phyloP scores from a whole-genome alignment of 2,113 vertebrate genomes.

The Sceloporus tristichus region DNA sequence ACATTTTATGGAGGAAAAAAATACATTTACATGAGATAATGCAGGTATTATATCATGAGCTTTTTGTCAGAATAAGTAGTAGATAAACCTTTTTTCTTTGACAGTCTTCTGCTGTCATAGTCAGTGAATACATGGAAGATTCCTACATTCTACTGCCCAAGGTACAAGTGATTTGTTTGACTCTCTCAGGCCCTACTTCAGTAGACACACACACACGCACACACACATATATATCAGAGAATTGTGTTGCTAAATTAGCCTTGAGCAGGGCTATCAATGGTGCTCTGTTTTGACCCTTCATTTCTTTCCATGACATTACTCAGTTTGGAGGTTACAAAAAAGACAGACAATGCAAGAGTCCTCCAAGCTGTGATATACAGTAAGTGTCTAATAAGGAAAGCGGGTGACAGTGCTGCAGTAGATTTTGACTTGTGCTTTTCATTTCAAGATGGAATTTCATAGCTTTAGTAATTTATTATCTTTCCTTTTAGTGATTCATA shows the following conservation, averaged over 20 bases:
- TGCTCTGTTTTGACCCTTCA: slow-evolving; percentile 70
- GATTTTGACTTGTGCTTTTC: slow-evolving; percentile 57
- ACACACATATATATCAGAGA: slow-evolving; percentile 42
- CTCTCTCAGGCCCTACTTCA: slow-evolving; percentile 40
- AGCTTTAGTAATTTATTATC: slow-evolving; percentile 49
- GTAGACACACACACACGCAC: not conserved
- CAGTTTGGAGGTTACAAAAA: slow-evolving; percentile 64
- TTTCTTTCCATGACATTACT: slow-evolving; percentile 68
- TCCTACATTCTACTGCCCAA: slow-evolving; percentile 51
- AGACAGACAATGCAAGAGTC: slow-evolving; percentile 68
- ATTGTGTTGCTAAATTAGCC: slow-evolving; percentile 69
- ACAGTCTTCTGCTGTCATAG: not conserved
- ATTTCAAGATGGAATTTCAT: slow-evolving; percentile 63
- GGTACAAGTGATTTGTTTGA: slow-evolving; percentile 68
- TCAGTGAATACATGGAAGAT: slow-evolving; percentile 55
- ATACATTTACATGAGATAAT: not conserved
- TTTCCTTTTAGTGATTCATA: slow-evolving; percentile 44
- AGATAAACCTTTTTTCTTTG: not conserved
- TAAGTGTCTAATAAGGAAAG: slow-evolving; percentile 63
- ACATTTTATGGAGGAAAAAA: not conserved
- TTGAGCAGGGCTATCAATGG: slow-evolving; percentile 58
- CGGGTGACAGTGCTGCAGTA: slow-evolving; percentile 23
- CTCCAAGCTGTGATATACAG: slow-evolving; percentile 70
- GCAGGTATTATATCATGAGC: not conserved
- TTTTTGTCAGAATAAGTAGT: slow-evolving; percentile 1